Base-by-base conservation (phyloP, 2,888 invertebrate species). In the Atherix ibis region DNA sequence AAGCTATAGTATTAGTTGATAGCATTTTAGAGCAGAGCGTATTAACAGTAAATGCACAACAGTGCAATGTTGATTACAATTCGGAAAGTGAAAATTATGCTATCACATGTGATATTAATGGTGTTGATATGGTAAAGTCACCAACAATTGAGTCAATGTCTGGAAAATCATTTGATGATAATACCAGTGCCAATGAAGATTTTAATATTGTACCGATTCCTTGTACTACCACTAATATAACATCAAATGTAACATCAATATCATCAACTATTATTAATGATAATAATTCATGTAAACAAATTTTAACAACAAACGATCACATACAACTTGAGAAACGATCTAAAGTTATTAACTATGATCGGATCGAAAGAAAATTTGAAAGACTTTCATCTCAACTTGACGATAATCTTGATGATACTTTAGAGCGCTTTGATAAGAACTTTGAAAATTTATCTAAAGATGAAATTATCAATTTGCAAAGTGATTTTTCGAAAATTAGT, bases 131-230 rank as follows among this genome's bases (percentile, higher is more conserved):
- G 37, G 51, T 56, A 40, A 58, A 58, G 46, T 57, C 57, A 41
- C 58, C 59, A 42, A 58, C 58, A 33, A 56, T 58, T 47, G 58
- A 59, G 46, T 58, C 59, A 43, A 54, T 58, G 49, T 58, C 61
- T 31, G 58, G 61, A 40, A 58, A 54, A 50, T 58, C 57, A 39
- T 58, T 58, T 43, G 58, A 61, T 47, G 58, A 58, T 44, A 58
- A 56, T 52, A 48, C 56, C 45, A 58, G 56, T 48, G 53, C 52
- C 40, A 52, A 52, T 40, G 58, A 56, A 35, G 53, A 55, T 46
- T 52, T 39, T 32, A 35, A 33, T 36, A 32, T 31, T 31, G 27
- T 25, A 31, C 14, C 35, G 27, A 19, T 35, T 30, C 29, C 29
- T 25, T 26, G 18, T 26, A 29, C 33, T 31, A 27, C 34, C 32